Evolutionary conservation across 2,888 invertebrate species (phyloP).

Genomic region (Chrysotoxum bicinctum): DNA sequence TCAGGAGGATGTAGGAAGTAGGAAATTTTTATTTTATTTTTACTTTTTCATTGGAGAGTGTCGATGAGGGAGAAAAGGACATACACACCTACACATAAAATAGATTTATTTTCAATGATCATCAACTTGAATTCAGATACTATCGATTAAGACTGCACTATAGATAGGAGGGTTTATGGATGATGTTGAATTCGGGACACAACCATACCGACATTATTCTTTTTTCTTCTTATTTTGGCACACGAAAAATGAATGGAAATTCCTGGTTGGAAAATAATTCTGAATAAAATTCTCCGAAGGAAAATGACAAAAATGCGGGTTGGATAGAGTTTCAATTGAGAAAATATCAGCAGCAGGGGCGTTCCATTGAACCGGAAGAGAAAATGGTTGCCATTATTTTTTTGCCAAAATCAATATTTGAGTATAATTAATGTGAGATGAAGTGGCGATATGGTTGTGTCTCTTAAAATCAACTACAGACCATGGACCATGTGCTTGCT

Average conservation of each 20-base stretch:
- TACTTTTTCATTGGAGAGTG: slow-evolving; percentile 17
- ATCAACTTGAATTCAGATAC: slow-evolving; percentile 15
- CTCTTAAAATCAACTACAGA: slow-evolving; percentile 25
- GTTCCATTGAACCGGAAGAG: slow-evolving; percentile 7
- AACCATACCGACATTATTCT: not conserved
- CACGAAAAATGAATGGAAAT: slow-evolving; percentile 10
- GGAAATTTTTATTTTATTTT: slow-evolving; percentile 5
- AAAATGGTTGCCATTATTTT: slow-evolving; percentile 42
- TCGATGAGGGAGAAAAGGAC: slow-evolving; percentile 19
- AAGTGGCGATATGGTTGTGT: slow-evolving; percentile 38
- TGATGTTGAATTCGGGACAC: not conserved
- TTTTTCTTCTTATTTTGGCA: not conserved
- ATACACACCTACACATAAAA: not conserved
- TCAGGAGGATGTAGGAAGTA: slow-evolving; percentile 43
- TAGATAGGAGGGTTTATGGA: not conserved
- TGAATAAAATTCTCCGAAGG: slow-evolving; percentile 1
- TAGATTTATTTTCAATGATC: slow-evolving; percentile 1
- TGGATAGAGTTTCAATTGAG: not conserved
- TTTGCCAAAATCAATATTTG: slow-evolving; percentile 58
- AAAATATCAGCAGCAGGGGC: not conserved
- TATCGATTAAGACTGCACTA: slow-evolving; percentile 13
- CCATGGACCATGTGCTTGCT: not conserved
- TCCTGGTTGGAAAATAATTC: slow-evolving; percentile 18
- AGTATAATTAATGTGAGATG: slow-evolving; percentile 61
- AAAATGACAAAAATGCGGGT: slow-evolving; percentile 1